phyloP scores from a whole-genome alignment of 2,113 vertebrate genomes.

The Noctilio leporinus region DNA sequence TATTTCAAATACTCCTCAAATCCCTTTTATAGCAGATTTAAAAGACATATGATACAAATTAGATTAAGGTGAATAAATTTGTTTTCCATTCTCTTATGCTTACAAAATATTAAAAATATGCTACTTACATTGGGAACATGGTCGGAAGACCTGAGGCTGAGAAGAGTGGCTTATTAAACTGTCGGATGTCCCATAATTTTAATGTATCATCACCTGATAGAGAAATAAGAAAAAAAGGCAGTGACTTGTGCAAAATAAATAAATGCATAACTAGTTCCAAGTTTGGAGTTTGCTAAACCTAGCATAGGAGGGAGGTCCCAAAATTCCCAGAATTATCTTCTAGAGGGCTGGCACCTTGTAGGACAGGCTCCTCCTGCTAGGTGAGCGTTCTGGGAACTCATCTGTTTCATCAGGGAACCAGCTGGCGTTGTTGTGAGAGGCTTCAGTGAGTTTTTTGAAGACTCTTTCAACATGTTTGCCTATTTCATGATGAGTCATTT shows the following conservation, averaged over 20 bases:
- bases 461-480: too few relatives aligned
- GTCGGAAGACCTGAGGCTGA: conserved; percentile 85
- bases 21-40: conserved; percentile 4
- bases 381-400: too few relatives aligned
- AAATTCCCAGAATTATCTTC: too few relatives aligned
- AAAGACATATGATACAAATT: conserved; percentile 10
- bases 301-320: too few relatives aligned
- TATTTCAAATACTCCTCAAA: background rate
- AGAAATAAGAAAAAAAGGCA: background rate
- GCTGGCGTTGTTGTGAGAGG: too few relatives aligned
- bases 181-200: conserved; percentile 96
- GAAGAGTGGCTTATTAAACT: conserved; percentile 92
- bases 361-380: too few relatives aligned
- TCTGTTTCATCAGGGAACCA: too few relatives aligned
- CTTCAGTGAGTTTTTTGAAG: too few relatives aligned
- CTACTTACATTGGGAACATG: conserved; percentile 92
- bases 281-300: background rate
- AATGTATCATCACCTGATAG: conserved; percentile 92
- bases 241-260: background rate
- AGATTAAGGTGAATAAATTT: conserved; percentile 10
- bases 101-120: conserved; percentile 31
- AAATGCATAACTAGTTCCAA: background rate
- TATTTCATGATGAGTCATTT: too few relatives aligned
- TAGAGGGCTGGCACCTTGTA: too few relatives aligned
- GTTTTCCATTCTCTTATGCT: background rate